Base-by-base conservation (phyloP, 2,113 vertebrate genomes). In the Progne subis region DNA sequence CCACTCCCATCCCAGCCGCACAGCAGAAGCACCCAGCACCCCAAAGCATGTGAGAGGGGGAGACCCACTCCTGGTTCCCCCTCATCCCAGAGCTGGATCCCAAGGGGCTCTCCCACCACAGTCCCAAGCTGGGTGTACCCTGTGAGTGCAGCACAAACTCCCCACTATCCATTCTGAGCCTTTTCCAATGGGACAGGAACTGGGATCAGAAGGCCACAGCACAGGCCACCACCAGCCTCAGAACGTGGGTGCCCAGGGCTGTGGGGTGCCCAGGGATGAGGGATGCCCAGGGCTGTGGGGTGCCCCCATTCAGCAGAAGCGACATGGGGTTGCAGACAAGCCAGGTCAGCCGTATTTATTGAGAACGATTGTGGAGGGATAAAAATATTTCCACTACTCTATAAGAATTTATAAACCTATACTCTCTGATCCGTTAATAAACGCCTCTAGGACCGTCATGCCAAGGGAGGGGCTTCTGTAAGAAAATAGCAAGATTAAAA, bases 381-480 rank as follows among this genome's bases (percentile, higher is more conserved):
- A 97, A 97, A 97, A 97, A 97, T 96, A 97, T 94, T 95, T 96
- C 91, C 87, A 95, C 94, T 89, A 90, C 87, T 92, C 90, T 82
- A 53, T 90, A 83, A 86, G 87, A 95, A 95, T 92, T 87, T 97
- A 96, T 82, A 97, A 97, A 95, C 96, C 81, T 94, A 91, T 37
- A 86, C 60, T 94, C 95, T 96, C 83, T 70, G 90, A 39, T 84
- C 69, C 39, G 4, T 94, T 82, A 92, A 78, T 69, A 94, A 94
- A 96, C 15, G 24, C 78, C 67, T 92, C 88, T 93, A 52, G 39
- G 74, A 59, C 86, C 10, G 0, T 57, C 82, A 71, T 86, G 95
- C 91, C 26, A 84, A 81, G 96, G 88, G 18, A 74, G 31, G 78
- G 37, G 57, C 80, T 86, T 91, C 74, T 37, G 82, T 94, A 97